A percentile compares a stretch with the other conserved stretches of the same genome.
phyloP scores from a whole-genome alignment of 53 echinoderm and acorn worm species.

The Hippasteria phrygiana region DNA sequence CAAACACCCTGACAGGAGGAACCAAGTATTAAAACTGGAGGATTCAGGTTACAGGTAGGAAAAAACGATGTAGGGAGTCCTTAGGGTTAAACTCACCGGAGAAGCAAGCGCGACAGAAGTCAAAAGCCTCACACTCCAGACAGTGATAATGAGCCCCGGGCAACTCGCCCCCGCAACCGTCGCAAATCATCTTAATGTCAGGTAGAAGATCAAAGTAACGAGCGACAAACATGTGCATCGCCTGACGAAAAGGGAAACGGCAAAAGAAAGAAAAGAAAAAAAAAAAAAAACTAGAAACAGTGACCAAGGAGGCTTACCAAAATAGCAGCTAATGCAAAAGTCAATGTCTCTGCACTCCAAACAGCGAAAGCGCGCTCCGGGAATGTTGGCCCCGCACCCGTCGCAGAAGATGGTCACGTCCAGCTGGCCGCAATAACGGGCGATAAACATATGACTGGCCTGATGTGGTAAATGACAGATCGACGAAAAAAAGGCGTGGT shows the following conservation, averaged over 20 bases:
- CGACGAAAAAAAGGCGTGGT: too few species aligned
- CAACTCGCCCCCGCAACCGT: slow-evolving; percentile 82
- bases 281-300: background rate
- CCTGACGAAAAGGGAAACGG: slow-evolving; percentile 47
- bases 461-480: slow-evolving; percentile 13
- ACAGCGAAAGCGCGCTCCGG: slow-evolving; percentile 81
- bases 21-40: too few species aligned
- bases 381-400: slow-evolving; percentile 81
- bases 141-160: slow-evolving; percentile 86
- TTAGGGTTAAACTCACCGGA: slow-evolving; percentile 7
- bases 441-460: slow-evolving; percentile 99
- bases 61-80: too few species aligned
- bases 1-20: too few species aligned
- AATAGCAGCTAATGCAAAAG: slow-evolving; percentile 85
- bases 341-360: slow-evolving; percentile 92
- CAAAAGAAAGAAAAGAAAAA: background rate
- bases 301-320: slow-evolving; percentile 66
- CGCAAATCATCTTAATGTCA: slow-evolving; percentile 83
- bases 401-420: slow-evolving; percentile 85
- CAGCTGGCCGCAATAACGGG: slow-evolving; percentile 83
- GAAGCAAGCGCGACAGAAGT: slow-evolving; percentile 89
- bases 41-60: too few species aligned
- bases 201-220: slow-evolving; percentile 82
- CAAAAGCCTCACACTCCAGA: slow-evolving; percentile 95
- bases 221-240: slow-evolving; percentile 99